Evolutionary conservation across 2,113 vertebrate species (phyloP).

Genomic region (Crotalus tigris): DNA sequence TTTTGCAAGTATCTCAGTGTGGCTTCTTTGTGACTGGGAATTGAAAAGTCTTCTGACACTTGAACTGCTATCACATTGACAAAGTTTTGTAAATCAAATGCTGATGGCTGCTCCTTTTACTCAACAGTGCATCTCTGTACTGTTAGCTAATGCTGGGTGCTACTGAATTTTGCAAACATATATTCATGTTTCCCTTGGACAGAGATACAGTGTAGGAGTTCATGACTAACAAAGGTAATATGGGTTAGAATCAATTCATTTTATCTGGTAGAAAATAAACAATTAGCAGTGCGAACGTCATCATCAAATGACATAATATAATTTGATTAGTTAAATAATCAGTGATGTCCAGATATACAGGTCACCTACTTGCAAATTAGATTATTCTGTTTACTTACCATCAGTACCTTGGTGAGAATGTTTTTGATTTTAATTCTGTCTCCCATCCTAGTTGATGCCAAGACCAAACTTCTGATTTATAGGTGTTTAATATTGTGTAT

Average conservation of each 20-base stretch:
- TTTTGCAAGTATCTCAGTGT: background rate
- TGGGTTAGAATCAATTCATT: constrained; percentile 51
- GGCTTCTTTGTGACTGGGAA: background rate
- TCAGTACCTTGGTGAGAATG: constrained; percentile 44
- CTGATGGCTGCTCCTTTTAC: background rate
- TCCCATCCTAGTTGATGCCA: constrained; percentile 19
- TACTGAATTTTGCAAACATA: constrained; percentile 40
- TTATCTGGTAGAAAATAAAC: constrained; percentile 54
- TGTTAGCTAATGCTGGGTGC: constrained; percentile 24
- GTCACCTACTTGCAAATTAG: constrained; percentile 57
- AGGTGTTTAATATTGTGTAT: background rate
- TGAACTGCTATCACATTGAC: background rate
- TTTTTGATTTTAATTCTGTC: background rate
- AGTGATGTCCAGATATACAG: constrained; percentile 51
- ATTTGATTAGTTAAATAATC: constrained; percentile 63
- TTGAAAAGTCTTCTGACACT: background rate
- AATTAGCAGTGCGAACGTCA: constrained; percentile 46
- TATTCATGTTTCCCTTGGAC: constrained; percentile 37
- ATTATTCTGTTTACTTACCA: constrained; percentile 45
- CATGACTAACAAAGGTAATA: constrained; percentile 57
- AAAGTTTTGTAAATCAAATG: constrained; percentile 3
- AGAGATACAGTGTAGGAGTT: constrained; percentile 30
- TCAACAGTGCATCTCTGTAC: constrained; percentile 15
- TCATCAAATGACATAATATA: constrained; percentile 36
- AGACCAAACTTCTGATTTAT: background rate